Evolutionary conservation across 2,888 invertebrate species (phyloP).

Genomic region (Pseudolycoriella hygida): DNA sequence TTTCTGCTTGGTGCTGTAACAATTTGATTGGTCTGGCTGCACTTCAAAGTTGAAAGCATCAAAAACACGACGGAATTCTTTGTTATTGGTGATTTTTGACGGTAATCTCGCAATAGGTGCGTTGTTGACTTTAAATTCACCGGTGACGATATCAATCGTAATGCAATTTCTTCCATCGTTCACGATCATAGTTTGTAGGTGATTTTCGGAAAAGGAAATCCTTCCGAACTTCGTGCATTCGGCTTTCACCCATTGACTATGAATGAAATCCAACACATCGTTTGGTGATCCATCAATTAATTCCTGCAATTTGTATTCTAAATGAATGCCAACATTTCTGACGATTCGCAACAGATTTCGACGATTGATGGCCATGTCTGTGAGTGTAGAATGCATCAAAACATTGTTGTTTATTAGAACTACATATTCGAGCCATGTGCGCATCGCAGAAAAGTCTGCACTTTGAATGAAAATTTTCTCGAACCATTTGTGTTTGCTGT

Average conservation of each 20-base stretch:
- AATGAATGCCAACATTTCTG: neutral
- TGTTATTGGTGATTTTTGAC: neutral
- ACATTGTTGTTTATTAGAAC: conserved; percentile 1
- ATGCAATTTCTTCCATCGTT: no score
- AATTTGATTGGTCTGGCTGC: neutral
- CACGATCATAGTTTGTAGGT: no score
- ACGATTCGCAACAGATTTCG: neutral
- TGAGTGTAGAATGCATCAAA: neutral
- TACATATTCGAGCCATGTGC: neutral
- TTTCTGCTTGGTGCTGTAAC: neutral
- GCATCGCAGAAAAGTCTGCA: no score
- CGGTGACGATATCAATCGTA: conserved; percentile 1
- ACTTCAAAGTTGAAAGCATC: neutral
- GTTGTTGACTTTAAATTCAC: conserved; percentile 1
- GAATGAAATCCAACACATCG: no score
- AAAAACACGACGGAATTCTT: neutral
- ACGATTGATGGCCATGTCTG: neutral
- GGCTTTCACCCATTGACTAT: no score
- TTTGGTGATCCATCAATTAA: no score
- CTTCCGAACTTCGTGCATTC: no score
- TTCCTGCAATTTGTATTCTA: no score
- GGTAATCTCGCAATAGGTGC: neutral
- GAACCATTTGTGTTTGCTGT: neutral
- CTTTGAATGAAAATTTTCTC: neutral
- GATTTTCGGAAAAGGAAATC: no score